A percentile compares a stretch with the other conserved stretches of the same genome.
Conservation (phyloP, 2,888 invertebrate genomes). For the Oligia fasciuncula region DNA sequence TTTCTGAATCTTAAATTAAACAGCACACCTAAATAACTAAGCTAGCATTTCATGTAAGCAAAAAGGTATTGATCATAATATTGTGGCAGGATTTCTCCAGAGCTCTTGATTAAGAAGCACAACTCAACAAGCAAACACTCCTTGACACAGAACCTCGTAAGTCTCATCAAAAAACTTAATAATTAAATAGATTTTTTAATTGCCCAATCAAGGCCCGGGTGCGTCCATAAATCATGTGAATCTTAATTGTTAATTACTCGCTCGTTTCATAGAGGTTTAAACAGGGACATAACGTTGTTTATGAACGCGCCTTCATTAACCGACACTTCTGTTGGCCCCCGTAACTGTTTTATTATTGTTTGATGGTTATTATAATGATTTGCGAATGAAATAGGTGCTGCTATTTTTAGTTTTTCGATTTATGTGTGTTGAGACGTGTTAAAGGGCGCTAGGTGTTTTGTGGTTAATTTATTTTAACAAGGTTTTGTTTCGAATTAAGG, state of each 20-base stretch:
- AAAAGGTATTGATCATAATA: background rate
- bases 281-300: conserved; percentile 35
- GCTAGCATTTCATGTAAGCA: no score
- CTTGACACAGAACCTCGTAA: conserved; percentile 19
- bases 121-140: background rate
- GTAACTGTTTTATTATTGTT: conserved; percentile 12
- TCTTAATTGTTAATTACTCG: conserved; percentile 62
- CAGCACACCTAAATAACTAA: no score
- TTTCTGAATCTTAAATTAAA: no score
- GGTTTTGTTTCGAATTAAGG: background rate
- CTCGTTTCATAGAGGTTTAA: conserved; percentile 35
- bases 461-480: conserved; percentile 10
- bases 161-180: conserved; percentile 4
- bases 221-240: conserved; percentile 45
- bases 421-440: background rate
- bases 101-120: background rate
- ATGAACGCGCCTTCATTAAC: conserved; percentile 53
- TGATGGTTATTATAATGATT: conserved; percentile 21
- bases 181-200: conserved; percentile 42
- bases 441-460: background rate
- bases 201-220: conserved; percentile 39
- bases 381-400: background rate
- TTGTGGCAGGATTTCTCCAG: background rate
- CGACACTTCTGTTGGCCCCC: conserved; percentile 8
- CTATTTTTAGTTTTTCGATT: conserved; percentile 2